These are phyloP conservation scores for Pristionchus maxplancki DNA, from an alignment of 2,888 invertebrate genomes.

Conservation along the genomic window DNA sequence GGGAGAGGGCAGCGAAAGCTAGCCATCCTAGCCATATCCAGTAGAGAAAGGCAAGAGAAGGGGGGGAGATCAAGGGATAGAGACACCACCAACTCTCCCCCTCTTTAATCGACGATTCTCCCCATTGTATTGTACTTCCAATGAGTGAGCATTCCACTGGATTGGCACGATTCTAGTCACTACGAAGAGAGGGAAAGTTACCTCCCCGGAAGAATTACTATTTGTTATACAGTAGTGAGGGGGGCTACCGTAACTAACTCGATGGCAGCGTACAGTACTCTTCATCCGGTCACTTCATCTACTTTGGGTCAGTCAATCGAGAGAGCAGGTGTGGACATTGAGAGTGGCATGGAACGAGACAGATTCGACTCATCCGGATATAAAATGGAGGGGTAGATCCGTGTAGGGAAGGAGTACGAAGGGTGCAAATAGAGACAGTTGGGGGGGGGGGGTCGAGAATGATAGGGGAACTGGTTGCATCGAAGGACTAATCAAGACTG, in stretches of 20 bases:
- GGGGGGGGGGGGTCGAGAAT: conserved; percentile 28
- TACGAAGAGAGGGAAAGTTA: conserved; percentile 1
- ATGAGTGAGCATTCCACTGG: background rate
- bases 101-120: conserved; percentile 23
- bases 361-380: conserved; percentile 38
- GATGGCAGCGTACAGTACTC: background rate
- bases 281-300: background rate
- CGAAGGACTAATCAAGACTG: conserved; percentile 35
- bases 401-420: conserved; percentile 27
- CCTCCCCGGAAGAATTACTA: background rate
- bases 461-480: conserved; percentile 29
- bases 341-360: conserved; percentile 32
- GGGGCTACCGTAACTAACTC: background rate
- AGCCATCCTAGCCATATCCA: conserved; percentile 33
- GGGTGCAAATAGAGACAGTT: conserved; percentile 34
- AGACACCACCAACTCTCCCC: conserved; percentile 11
- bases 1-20: conserved; percentile 27
- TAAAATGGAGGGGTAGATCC: conserved; percentile 18
- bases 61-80: conserved; percentile 2
- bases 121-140: background rate
- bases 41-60: conserved; percentile 38
- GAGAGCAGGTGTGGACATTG: conserved; percentile 33
- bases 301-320: background rate
- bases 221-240: background rate
- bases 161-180: background rate